phyloP scores from a whole-genome alignment of 53 echinoderm and acorn worm species.

The Echinometra lucunter region DNA sequence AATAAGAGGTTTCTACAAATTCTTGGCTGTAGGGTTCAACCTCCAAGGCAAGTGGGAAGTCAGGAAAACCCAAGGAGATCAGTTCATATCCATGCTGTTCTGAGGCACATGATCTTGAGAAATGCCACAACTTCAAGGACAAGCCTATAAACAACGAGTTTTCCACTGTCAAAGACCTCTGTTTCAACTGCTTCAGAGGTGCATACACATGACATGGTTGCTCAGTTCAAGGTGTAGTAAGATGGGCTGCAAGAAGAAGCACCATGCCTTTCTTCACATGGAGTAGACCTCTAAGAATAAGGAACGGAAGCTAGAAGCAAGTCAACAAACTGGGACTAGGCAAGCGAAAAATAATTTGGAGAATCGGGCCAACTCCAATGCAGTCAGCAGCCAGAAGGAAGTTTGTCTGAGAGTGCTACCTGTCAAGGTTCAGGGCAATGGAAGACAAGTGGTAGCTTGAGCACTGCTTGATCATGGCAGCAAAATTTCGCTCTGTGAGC shows the following conservation, averaged over 20 bases:
- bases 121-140: constrained; percentile 71
- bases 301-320: neutral
- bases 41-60: neutral
- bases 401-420: too few relatives aligned
- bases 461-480: too few relatives aligned
- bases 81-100: constrained; percentile 69
- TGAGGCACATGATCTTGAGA: neutral
- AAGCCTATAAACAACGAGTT: constrained; percentile 70
- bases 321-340: constrained; percentile 72
- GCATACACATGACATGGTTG: constrained; percentile 6
- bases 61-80: neutral
- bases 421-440: too few relatives aligned
- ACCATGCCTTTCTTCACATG: too few relatives aligned
- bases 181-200: constrained; percentile 77
- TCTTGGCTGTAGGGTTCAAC: constrained; percentile 1
- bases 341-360: constrained; percentile 18
- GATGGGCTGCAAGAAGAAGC: constrained; percentile 38
- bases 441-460: too few relatives aligned
- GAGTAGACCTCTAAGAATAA: too few relatives aligned
- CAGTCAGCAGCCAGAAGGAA: too few relatives aligned
- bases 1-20: neutral
- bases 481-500: constrained; percentile 67
- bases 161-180: constrained; percentile 56
- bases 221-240: constrained; percentile 45
- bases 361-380: neutral